Conservation (phyloP, 2,888 invertebrate genomes). For the Tenthredo livida region DNA sequence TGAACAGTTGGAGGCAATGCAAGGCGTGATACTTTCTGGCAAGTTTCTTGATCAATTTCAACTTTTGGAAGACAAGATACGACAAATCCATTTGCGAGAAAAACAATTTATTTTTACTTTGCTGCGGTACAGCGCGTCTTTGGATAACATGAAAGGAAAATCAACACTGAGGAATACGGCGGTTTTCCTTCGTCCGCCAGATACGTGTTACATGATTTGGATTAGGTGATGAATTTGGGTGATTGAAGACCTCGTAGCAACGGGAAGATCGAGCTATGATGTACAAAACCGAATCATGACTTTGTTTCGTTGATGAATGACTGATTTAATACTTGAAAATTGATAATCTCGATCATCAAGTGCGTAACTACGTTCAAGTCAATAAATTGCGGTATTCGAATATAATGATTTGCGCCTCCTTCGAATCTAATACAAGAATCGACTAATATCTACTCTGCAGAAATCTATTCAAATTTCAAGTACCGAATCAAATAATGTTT, state of each 20-base stretch:
- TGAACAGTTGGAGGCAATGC: not conserved
- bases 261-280: not conserved
- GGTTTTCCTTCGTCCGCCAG: not conserved
- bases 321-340: not conserved
- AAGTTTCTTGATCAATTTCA: conserved; percentile 7
- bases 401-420: not conserved
- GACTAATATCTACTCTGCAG: not conserved
- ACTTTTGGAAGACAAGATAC: not conserved
- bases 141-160: conserved; percentile 4
- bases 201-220: not conserved
- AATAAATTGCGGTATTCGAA: not conserved
- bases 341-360: not conserved
- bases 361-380: not conserved
- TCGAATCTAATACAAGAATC: not conserved
- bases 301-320: not conserved
- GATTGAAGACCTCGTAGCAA: not conserved
- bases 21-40: not conserved
- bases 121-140: conserved; percentile 23
- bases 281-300: not conserved
- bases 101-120: conserved; percentile 43
- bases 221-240: not conserved
- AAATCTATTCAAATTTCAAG: too few relatives aligned
- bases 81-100: conserved; percentile 5
- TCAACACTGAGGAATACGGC: not conserved
- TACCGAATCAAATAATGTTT: too few relatives aligned